A percentile compares a stretch with the other conserved stretches of the same genome.
Conservation (phyloP, 2,797 vertebrate species). For the Acrossocheilus wenchowensis region DNA sequence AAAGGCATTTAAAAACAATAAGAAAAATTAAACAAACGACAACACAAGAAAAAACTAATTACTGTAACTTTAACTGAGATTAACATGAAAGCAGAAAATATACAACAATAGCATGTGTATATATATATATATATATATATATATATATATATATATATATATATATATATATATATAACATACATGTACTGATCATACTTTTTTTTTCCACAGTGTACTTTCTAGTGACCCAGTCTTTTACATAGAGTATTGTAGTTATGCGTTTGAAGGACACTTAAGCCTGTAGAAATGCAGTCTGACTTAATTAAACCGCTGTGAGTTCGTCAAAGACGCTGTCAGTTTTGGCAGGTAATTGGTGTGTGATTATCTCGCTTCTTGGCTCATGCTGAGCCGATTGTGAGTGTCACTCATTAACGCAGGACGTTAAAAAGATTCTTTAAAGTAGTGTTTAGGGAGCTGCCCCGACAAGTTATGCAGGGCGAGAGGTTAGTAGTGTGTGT, state of each 20-base stretch:
- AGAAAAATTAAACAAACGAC: too few species aligned
- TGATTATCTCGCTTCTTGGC: constrained; percentile 65
- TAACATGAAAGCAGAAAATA: too few species aligned
- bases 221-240: background rate
- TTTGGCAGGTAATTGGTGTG: constrained; percentile 70
- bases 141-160: too few species aligned
- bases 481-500: constrained; percentile 52
- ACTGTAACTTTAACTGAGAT: too few species aligned
- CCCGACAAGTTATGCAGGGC: constrained; percentile 65
- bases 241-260: background rate
- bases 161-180: too few species aligned
- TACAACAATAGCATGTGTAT: too few species aligned
- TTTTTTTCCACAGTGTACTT: background rate
- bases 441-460: constrained; percentile 60
- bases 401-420: constrained; percentile 67
- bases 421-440: constrained; percentile 60
- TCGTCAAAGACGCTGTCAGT: constrained; percentile 63
- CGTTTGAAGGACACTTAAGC: background rate
- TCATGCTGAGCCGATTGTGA: constrained; percentile 59
- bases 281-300: constrained; percentile 36
- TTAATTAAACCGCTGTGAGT: constrained; percentile 76
- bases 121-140: too few species aligned
- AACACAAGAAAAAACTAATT: too few species aligned
- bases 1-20: too few species aligned
- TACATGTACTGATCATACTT: too few species aligned